Percentiles rank a stretch among this genome's conserved stretches.
Conservation (phyloP, 2,113 vertebrate species). For the human region DNA sequence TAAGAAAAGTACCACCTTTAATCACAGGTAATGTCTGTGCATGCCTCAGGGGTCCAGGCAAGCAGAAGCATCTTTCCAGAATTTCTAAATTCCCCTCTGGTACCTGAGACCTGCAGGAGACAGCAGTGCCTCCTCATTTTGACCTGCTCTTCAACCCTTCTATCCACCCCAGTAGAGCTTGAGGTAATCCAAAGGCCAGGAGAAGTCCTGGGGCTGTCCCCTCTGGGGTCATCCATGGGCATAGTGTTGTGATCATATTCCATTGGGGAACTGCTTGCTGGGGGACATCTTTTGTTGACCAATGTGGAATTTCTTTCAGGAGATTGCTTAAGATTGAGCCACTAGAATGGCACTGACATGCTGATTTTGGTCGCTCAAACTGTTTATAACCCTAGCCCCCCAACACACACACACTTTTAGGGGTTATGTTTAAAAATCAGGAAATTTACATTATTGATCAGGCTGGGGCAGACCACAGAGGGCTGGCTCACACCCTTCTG, state of each 20-base stretch:
- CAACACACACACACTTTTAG: background rate
- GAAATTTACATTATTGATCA: background rate
- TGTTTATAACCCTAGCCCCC: background rate
- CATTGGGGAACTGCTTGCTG: background rate
- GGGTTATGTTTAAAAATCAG: background rate
- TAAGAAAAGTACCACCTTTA: background rate
- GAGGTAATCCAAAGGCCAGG: background rate
- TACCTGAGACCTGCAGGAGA: background rate
- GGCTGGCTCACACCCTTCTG: accelerated
- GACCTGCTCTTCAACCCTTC: background rate
- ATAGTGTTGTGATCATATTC: background rate
- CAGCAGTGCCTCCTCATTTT: background rate
- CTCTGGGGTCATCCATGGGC: background rate
- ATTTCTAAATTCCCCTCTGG: background rate
- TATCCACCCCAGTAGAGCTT: background rate
- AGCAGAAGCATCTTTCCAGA: background rate
- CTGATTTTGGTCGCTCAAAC: background rate
- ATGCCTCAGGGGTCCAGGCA: background rate
- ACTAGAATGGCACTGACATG: background rate
- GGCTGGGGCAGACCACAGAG: background rate
- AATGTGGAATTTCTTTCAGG: background rate
- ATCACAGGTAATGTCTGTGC: background rate
- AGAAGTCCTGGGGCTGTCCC: background rate
- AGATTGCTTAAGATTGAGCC: background rate
- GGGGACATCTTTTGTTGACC: background rate